Evolutionary conservation across 30 jellyfish, hydroid and myxozoan genomes (phyloP), one percentile per base, ranked within the genome.

Genomic region (Chrysaora quinquecirrha): DNA sequence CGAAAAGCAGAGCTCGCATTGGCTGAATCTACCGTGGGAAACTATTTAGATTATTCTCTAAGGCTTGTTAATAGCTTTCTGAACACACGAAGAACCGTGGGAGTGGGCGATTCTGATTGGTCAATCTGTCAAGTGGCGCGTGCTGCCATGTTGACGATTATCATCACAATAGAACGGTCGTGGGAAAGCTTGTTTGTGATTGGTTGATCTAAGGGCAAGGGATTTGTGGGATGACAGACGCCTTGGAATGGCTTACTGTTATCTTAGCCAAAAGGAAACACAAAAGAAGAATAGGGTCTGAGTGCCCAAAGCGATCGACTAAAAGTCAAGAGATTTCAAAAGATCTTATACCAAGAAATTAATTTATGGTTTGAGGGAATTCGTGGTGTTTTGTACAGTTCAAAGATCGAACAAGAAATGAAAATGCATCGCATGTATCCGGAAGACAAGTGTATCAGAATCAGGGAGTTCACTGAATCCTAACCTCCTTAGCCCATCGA

Each of bases 21-120:
- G 90, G 90, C 78, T 34, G 35, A 34, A 25, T 35, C 84, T 65
- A 73, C 80, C 95, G 95, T 84, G 95, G 95, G 95, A 84, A 84
- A 84, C 48, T 61, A 82, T 82, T 22, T 35, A 21, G 85, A 62
- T 48, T 64, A 74, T 73, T 73, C 83, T 72, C 83, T 34, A 43
- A 72, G 83, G 85, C 83, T 72, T 68, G 95, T 84, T 72, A 74
- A 72, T 67, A 84, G 88, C 84, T 50, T 60, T 84, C 88, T 30
- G 67, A 73, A 74, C 88, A 72, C 88, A 73, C 87, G 87, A 74
- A 70, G 90, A 87, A 78, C 89, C 96, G 96, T 87, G 96, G 86
- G 96, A 87, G 88, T 78, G 89, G 82, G 29, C 76, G 87, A 61
- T 18, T 46, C 83, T 80, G 96, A 87, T 87, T 87, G 96, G 96